Conservation (phyloP, 2,888 invertebrate genomes). For the Trissoscelio sp. region DNA sequence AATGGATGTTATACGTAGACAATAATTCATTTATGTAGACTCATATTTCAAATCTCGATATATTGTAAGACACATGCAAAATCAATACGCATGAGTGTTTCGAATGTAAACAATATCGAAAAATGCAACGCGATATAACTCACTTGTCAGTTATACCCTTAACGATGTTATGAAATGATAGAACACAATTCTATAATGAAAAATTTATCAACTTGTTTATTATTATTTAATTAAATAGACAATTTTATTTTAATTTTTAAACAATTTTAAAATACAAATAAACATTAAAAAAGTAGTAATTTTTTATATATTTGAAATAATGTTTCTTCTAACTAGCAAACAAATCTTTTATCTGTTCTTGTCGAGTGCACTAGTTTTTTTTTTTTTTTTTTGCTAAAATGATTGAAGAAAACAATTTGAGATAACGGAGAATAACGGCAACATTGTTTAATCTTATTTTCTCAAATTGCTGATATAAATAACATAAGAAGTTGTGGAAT, state of each 20-base stretch:
- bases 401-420: not conserved
- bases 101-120: not conserved
- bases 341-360: no score
- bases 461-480: slow-evolving; percentile 36
- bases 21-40: slow-evolving; percentile 20
- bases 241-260: no score
- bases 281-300: no score
- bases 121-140: not conserved
- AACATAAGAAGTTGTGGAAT: slow-evolving; percentile 6
- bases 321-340: no score
- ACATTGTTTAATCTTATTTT: slow-evolving; percentile 18
- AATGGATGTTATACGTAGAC: not conserved
- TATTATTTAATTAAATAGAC: no score
- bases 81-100: slow-evolving; percentile 8
- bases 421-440: slow-evolving; percentile 7
- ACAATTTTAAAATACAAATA: no score
- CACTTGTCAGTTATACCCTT: not conserved
- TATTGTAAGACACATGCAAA: slow-evolving; percentile 11
- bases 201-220: no score
- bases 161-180: not conserved
- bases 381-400: not conserved
- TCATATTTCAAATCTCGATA: slow-evolving; percentile 14
- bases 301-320: no score
- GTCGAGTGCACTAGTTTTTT: not conserved
- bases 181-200: no score